Base-by-base conservation (phyloP, 2,888 invertebrate species). In the Tetheella fluctuosa region DNA sequence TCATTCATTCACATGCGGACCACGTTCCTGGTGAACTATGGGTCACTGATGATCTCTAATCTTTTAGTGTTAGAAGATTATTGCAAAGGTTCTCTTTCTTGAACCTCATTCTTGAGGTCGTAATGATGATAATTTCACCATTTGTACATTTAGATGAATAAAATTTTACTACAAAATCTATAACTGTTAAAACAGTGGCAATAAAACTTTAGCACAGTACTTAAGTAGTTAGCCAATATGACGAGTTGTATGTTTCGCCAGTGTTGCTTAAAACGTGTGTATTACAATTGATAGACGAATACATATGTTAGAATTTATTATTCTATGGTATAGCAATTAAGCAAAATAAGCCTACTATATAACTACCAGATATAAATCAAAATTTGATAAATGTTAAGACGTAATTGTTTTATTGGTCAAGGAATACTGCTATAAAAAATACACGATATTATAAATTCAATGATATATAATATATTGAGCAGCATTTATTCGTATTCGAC, bases 401-500 rank as follows among this genome's bases (percentile, higher is more conserved):
- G 7, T 42, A 42, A 17, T 39, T 42, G 17, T 8, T 15, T n/a
- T 48, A 48, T 20, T 48, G 48, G 48, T 48, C 48, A 48, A 48
- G 48, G 48, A 20, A 20, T 20, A 20, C 48, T 48, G 48, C 15
- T 15, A 10, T 39, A 48, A 48, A 48, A 48, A 48, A 5, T 17
- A 15, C 15, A 10, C 7, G n/a, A 6, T 39, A n/a, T 48, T 20
- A 42, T 42, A 48, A 48, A 48, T 20, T 48, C 17, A 48, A 48
- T 48, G 15, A 48, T 20, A 30, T 54, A 28, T 28, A 7, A 34
- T 54, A 20, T 28, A 17, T 25, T 63, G 62, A 59, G 34, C 25
- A 48, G 65, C 60, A 67, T 63, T 59, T 65, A 61, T 63, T 64
- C 59, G 67, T 68, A 72, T 69, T 71, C 63, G 65, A 63, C 63